These are phyloP conservation scores for Periparus ater DNA, from an alignment of 2,797 vertebrate species.

Conservation along the genomic window DNA sequence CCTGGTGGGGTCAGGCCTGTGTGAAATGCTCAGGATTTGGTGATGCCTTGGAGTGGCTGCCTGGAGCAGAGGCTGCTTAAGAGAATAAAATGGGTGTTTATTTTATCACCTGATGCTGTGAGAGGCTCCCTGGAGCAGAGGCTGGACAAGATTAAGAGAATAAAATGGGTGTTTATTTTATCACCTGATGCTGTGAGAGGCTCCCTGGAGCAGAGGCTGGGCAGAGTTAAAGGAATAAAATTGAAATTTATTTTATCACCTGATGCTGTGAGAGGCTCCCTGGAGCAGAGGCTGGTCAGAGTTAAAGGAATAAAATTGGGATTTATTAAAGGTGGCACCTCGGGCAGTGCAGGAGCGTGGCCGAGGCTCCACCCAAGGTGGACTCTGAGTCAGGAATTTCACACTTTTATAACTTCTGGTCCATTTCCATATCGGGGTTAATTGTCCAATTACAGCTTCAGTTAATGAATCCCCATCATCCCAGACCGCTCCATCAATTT, in stretches of 20 bases:
- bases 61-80: fast-evolving
- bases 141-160: too few species aligned
- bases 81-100: background rate
- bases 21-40: background rate
- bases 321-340: background rate
- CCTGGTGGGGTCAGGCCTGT: background rate
- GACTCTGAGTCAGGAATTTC: background rate
- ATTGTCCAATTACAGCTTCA: background rate
- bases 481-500: background rate
- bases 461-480: background rate
- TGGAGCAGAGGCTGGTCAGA: too few species aligned
- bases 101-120: too few species aligned
- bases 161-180: too few species aligned
- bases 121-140: too few species aligned
- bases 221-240: too few species aligned
- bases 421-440: background rate
- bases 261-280: too few species aligned
- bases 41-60: background rate
- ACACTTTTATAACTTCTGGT: background rate
- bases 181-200: too few species aligned
- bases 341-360: background rate
- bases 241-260: background rate
- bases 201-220: too few species aligned
- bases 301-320: too few species aligned
- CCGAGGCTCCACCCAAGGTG: background rate